Conservation (phyloP, 2,888 invertebrate species). For the Dolichomitus sp. region DNA sequence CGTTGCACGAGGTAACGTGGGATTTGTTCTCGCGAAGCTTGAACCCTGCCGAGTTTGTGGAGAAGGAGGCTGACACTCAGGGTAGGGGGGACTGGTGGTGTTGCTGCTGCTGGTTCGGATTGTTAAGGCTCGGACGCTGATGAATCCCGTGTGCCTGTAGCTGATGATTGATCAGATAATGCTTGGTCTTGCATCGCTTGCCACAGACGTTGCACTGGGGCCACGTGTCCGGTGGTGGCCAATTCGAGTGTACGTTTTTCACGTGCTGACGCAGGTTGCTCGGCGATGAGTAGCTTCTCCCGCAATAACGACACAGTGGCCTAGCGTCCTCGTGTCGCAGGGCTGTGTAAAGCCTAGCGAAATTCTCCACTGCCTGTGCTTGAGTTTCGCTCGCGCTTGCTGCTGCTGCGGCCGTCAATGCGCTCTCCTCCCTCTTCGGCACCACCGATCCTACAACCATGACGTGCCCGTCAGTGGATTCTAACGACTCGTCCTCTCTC, state of each 20-base stretch:
- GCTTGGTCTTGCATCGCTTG: constrained; percentile 92
- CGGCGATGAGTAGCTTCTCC: constrained; percentile 91
- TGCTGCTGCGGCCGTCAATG: constrained; percentile 66
- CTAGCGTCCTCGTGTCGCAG: constrained; percentile 86
- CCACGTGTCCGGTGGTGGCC: constrained; percentile 90
- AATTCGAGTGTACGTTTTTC: constrained; percentile 91
- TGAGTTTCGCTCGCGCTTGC: constrained; percentile 75
- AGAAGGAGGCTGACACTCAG: constrained; percentile 74
- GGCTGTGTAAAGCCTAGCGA: constrained; percentile 84
- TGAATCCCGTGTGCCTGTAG: constrained; percentile 92
- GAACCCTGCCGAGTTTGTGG: background rate
- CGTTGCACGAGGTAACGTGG: constrained; percentile 6
- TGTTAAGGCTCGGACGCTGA: constrained; percentile 88
- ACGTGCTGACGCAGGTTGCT: constrained; percentile 93
- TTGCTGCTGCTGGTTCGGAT: constrained; percentile 74
- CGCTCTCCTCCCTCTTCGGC: constrained; percentile 83
- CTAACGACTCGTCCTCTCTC: constrained; percentile 70
- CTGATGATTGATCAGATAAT: constrained; percentile 92
- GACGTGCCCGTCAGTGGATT: constrained; percentile 83
- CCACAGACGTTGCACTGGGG: constrained; percentile 92
- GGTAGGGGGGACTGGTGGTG: constrained; percentile 74
- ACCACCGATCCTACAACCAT: constrained; percentile 86
- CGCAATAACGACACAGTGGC: constrained; percentile 91
- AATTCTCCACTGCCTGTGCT: constrained; percentile 83
- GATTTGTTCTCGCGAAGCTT: constrained; percentile 4